A percentile compares a stretch with the other conserved stretches of the same genome.
phyloP scores from a whole-genome alignment of 2,797 vertebrate genomes.

The Synaphobranchus kaupii region DNA sequence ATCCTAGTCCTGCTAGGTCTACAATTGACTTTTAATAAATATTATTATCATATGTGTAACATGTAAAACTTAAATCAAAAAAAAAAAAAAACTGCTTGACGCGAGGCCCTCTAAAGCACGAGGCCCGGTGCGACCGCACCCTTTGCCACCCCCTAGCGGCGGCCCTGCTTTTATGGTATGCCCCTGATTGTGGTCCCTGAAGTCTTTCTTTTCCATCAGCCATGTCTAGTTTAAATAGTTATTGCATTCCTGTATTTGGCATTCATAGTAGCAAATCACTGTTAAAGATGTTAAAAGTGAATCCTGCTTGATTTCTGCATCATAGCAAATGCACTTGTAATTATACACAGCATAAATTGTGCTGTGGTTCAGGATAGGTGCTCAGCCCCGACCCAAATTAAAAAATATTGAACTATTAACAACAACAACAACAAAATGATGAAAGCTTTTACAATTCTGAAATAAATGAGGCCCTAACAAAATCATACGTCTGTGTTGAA shows the following conservation, averaged over 20 bases:
- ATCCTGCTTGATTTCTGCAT: not conserved
- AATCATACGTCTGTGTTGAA: constrained; percentile 32
- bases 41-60: too few relatives aligned
- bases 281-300: not conserved
- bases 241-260: not conserved
- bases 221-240: not conserved
- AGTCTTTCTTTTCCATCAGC: not conserved
- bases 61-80: too few relatives aligned
- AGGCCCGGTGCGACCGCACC: too few relatives aligned
- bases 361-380: constrained; percentile 30
- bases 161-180: too few relatives aligned
- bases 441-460: constrained; percentile 22
- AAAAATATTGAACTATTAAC: not conserved
- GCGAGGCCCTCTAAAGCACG: too few relatives aligned
- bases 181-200: not conserved
- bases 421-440: constrained; percentile 22
- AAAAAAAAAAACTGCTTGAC: too few relatives aligned
- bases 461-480: constrained; percentile 27
- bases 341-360: not conserved
- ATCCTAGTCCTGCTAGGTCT: too few relatives aligned
- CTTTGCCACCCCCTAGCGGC: too few relatives aligned
- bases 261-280: not conserved
- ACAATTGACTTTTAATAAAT: too few relatives aligned
- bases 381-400: constrained; percentile 29
- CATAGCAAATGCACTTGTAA: not conserved